Conservation (phyloP, 2,888 invertebrate species). For the Carpatolechia fugitivella region DNA sequence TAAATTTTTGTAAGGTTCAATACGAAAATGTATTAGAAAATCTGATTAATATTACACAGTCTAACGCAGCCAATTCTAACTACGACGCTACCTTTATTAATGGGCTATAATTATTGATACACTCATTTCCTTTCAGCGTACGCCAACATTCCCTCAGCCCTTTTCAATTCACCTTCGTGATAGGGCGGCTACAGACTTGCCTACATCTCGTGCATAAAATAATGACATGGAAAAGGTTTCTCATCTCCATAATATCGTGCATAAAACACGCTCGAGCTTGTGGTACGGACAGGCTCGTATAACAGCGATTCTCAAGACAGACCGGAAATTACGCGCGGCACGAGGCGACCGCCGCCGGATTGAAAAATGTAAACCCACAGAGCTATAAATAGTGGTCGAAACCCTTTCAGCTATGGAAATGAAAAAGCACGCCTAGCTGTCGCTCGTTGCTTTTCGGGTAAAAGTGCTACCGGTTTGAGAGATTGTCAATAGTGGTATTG, state of each 20-base stretch:
- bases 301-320: conserved; percentile 23
- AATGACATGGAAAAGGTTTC: conserved; percentile 7
- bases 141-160: background rate
- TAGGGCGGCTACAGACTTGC: background rate
- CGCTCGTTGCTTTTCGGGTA: background rate
- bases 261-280: conserved; percentile 87
- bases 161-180: conserved; percentile 1
- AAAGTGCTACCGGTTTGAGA: background rate
- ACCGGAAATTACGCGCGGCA: conserved; percentile 31
- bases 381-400: conserved; percentile 20
- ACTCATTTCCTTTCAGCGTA: background rate
- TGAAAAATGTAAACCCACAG: conserved; percentile 29
- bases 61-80: background rate
- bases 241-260: conserved; percentile 40
- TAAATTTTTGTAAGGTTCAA: background rate
- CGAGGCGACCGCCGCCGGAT: conserved; percentile 21
- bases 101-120: conserved; percentile 1
- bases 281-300: conserved; percentile 94
- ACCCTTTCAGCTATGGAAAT: conserved; percentile 16
- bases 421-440: conserved; percentile 7
- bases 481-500: background rate
- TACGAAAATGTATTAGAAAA: too few relatives aligned
- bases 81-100: background rate
- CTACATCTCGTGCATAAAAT: conserved; percentile 4
- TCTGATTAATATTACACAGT: background rate